These are phyloP conservation scores for Enteromius viviparus DNA, from an alignment of 2,797 vertebrate species.

Conservation along the genomic window DNA sequence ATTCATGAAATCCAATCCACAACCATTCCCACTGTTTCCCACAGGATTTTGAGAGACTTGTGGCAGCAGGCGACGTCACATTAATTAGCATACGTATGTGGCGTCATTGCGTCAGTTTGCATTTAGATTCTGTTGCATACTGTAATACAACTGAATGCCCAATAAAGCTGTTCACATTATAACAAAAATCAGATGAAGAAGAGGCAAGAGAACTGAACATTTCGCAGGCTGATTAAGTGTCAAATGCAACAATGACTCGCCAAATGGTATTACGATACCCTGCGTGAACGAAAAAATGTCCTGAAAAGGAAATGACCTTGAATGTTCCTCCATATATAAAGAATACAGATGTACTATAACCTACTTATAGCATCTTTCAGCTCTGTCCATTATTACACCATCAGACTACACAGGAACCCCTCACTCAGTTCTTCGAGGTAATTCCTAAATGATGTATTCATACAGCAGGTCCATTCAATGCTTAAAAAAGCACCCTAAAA, in stretches of 20 bases:
- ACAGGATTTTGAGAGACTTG: no score
- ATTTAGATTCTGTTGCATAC: no score
- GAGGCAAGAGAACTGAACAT: slow-evolving; percentile 25
- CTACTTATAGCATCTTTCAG: slow-evolving; percentile 19
- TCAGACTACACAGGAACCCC: slow-evolving; percentile 39
- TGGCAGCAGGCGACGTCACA: no score
- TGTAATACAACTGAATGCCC: no score
- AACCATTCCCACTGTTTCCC: no score
- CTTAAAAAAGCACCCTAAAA: slow-evolving; percentile 52
- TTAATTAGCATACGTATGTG: no score
- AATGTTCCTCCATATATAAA: slow-evolving; percentile 26
- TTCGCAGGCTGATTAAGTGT: slow-evolving; percentile 19
- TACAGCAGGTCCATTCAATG: slow-evolving; percentile 52
- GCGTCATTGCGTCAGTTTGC: no score
- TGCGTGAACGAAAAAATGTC: neutral
- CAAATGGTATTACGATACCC: neutral
- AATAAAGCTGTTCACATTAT: no score
- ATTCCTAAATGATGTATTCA: slow-evolving; percentile 46
- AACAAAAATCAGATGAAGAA: slow-evolving; percentile 41
- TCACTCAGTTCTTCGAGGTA: slow-evolving; percentile 42
- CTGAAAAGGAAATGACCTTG: neutral
- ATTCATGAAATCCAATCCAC: slow-evolving; percentile 59
- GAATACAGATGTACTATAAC: neutral
- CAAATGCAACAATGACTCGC: neutral
- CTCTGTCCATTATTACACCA: slow-evolving; percentile 31